These are phyloP conservation scores for Puntigrus tetrazona DNA, from an alignment of 2,113 vertebrate genomes.

Conservation along the genomic window DNA sequence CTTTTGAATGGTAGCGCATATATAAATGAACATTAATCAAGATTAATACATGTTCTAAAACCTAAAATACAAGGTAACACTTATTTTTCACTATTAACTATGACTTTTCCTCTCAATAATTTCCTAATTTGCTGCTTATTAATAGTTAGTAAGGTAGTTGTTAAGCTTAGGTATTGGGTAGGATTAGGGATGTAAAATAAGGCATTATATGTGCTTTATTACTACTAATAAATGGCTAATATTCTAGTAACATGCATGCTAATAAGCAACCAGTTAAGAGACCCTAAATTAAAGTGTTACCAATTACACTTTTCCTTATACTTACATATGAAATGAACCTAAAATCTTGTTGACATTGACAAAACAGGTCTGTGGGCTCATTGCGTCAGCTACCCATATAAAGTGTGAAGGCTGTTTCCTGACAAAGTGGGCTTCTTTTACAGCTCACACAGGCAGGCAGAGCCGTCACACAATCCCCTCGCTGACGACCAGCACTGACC, in stretches of 20 bases:
- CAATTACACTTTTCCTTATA: neutral
- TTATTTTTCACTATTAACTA: too few relatives aligned
- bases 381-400: neutral
- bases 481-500: conserved; percentile 73
- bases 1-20: neutral
- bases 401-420: conserved; percentile 62
- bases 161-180: too few relatives aligned
- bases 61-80: too few relatives aligned
- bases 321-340: neutral
- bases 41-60: neutral
- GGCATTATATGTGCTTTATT: too few relatives aligned
- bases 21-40: neutral
- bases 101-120: too few relatives aligned
- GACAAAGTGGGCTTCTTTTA: conserved; percentile 74
- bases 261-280: too few relatives aligned
- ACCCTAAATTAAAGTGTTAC: too few relatives aligned
- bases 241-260: too few relatives aligned
- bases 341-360: neutral
- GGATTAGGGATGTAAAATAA: too few relatives aligned
- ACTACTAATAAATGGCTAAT: too few relatives aligned
- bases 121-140: too few relatives aligned
- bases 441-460: conserved; percentile 64
- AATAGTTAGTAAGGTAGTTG: too few relatives aligned
- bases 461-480: conserved; percentile 62
- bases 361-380: neutral